Evolutionary conservation across 2,888 invertebrate genomes (phyloP).

Genomic region (Steinernema scapterisci): DNA sequence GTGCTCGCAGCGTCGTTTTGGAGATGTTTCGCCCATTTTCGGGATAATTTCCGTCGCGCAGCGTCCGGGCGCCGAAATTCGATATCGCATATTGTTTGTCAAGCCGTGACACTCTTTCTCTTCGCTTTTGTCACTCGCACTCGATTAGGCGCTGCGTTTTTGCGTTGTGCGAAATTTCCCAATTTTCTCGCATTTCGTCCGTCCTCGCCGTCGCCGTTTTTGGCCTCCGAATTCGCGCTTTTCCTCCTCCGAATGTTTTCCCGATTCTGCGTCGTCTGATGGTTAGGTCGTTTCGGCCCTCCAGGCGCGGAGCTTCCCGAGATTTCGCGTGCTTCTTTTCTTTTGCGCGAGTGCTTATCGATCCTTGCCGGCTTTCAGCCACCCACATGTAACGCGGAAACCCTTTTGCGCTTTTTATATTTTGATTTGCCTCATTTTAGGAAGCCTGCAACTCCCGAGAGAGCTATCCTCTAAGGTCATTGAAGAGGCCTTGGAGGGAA

Average conservation of each 20-base stretch:
- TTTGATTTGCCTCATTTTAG: background rate
- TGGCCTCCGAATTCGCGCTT: background rate
- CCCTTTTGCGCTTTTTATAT: background rate
- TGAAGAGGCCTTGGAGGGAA: too few species aligned
- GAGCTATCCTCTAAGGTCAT: too few species aligned
- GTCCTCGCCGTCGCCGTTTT: background rate
- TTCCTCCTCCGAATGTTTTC: background rate
- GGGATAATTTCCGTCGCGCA: conserved; percentile 1
- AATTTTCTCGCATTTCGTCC: background rate
- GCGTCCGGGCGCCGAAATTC: conserved; percentile 16
- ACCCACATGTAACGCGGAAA: conserved; percentile 2
- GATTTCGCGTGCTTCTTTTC: conserved; percentile 5
- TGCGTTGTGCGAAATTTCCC: background rate
- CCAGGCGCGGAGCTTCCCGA: background rate
- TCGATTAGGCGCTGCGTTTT: background rate
- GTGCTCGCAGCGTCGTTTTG: background rate
- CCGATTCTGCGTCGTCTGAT: background rate
- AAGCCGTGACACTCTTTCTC: background rate
- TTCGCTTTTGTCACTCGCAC: background rate
- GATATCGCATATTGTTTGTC: conserved; percentile 13
- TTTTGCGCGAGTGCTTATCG: conserved; percentile 20
- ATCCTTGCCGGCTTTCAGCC: background rate
- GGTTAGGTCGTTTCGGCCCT: background rate
- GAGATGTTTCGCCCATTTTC: background rate
- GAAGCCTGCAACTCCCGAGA: too few species aligned